These are phyloP conservation scores for Athetis lepigone DNA, from an alignment of 2,888 invertebrate genomes.

Conservation along the genomic window DNA sequence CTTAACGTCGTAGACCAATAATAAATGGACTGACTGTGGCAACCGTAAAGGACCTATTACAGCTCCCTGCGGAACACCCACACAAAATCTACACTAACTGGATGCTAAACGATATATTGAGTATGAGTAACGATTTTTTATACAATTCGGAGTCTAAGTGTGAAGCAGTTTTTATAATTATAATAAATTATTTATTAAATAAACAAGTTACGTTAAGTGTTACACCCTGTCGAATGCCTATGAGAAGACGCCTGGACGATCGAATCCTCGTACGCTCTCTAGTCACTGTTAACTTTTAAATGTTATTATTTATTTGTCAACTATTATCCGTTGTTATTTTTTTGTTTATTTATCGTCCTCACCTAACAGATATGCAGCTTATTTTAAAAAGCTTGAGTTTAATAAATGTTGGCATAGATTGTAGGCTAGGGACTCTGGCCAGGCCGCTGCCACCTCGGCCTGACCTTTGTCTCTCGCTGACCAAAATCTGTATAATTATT, in stretches of 20 bases:
- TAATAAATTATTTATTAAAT: conserved; percentile 86
- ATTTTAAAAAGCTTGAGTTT: conserved; percentile 83
- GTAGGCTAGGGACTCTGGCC: conserved; percentile 59
- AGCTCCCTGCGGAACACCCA: conserved; percentile 76
- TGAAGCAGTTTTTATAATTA: conserved; percentile 82
- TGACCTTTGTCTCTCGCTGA: conserved; percentile 68
- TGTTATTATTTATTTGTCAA: conserved; percentile 80
- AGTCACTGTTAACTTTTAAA: conserved; percentile 86
- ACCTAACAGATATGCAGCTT: conserved; percentile 86
- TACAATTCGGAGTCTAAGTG: conserved; percentile 87
- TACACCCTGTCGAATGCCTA: conserved; percentile 88
- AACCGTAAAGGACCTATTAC: conserved; percentile 68
- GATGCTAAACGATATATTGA: conserved; percentile 74
- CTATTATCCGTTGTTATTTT: conserved; percentile 66
- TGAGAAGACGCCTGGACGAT: conserved; percentile 80
- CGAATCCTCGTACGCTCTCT: conserved; percentile 78
- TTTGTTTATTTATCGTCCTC: conserved; percentile 76
- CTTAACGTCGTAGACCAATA: conserved; percentile 93
- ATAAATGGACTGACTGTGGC: conserved; percentile 75
- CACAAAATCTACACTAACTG: conserved; percentile 64
- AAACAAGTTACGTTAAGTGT: conserved; percentile 83
- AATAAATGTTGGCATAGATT: conserved; percentile 82
- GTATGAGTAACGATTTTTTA: conserved; percentile 84
- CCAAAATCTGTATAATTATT: conserved; percentile 82
- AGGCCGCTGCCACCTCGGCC: conserved; percentile 81